Base-by-base conservation (phyloP, 2,888 invertebrate genomes). In the Drosophila formosana region DNA sequence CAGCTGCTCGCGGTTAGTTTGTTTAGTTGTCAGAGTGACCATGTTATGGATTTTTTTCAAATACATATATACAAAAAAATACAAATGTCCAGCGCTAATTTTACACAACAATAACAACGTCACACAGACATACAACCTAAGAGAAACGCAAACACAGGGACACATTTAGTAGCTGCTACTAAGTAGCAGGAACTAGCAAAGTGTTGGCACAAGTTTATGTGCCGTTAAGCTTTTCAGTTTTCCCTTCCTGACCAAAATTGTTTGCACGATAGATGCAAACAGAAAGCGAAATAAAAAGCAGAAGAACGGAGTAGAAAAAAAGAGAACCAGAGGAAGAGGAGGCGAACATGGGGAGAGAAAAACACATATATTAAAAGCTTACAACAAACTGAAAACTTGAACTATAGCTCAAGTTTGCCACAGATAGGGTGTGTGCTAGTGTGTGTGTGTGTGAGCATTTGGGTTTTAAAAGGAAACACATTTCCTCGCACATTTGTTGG, bases 41-140 rank as follows among this genome's bases (percentile, higher is more conserved):
- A n/a, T n/a, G n/a, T n/a, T n/a, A n/a, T n/a, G n/a, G n/a, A n/a
- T n/a, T n/a, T n/a, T n/a, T n/a, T n/a, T n/a, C n/a, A n/a, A n/a
- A n/a, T n/a, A n/a, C n/a, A n/a, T n/a, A n/a, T n/a, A n/a, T n/a
- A n/a, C n/a, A n/a, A n/a, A n/a, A n/a, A n/a, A n/a, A n/a, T n/a
- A n/a, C n/a, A n/a, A 72, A 72, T 79, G 65, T 57, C 63, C 67
- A 69, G 76, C 73, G 80, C 63, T 83, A 79, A 82, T 84, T 83
- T 82, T 26, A 49, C 69, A 51, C 46, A 60, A 45, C 53, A 57
- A 34, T 47, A 62, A 32, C 8, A 25, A 43, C n/a, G 11, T 47
- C 25, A 52, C 26, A 45, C 4, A 37, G 34, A 65, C 49, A 47
- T 23, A 18, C 1, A 18, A 1, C 18, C 18, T 18, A 18, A 18